Evolutionary conservation across 92 coral and sea anemone genomes (phyloP).

Genomic region (Plumapathes pennacea): DNA sequence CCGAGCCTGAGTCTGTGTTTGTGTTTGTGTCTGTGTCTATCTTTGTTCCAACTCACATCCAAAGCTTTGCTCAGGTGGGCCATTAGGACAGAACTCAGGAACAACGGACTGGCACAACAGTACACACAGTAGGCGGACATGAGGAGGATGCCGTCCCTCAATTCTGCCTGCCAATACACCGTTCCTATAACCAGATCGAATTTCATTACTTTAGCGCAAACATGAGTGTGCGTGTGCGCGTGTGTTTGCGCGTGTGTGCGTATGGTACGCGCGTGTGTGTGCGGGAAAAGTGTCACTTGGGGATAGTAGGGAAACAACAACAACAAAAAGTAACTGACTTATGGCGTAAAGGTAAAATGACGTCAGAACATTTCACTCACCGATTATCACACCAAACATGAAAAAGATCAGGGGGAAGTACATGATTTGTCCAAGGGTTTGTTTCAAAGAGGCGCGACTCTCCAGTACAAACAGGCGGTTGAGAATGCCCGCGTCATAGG

Average conservation of each 20-base stretch:
- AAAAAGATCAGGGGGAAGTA: constrained; percentile 58
- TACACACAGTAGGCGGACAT: constrained; percentile 71
- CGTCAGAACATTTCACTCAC: constrained; percentile 2
- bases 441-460: constrained; percentile 46
- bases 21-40: no score
- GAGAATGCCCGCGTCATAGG: constrained; percentile 41
- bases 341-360: no score
- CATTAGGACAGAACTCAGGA: constrained; percentile 63
- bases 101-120: constrained; percentile 64
- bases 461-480: constrained; percentile 55
- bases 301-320: no score
- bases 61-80: constrained; percentile 65
- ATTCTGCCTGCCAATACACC: constrained; percentile 52
- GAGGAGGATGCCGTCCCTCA: constrained; percentile 45
- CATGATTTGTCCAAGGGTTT: constrained; percentile 56
- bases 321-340: no score
- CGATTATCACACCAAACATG: constrained; percentile 52
- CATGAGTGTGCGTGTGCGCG: no score
- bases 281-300: no score
- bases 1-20: no score
- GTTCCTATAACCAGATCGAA: constrained; percentile 49
- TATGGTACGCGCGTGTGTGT: no score
- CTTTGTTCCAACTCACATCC: constrained; percentile 48
- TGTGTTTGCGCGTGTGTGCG: no score
- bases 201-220: no score